These are phyloP conservation scores for Molossus alvarezi DNA, from an alignment of 2,797 vertebrate species.

Conservation along the genomic window DNA sequence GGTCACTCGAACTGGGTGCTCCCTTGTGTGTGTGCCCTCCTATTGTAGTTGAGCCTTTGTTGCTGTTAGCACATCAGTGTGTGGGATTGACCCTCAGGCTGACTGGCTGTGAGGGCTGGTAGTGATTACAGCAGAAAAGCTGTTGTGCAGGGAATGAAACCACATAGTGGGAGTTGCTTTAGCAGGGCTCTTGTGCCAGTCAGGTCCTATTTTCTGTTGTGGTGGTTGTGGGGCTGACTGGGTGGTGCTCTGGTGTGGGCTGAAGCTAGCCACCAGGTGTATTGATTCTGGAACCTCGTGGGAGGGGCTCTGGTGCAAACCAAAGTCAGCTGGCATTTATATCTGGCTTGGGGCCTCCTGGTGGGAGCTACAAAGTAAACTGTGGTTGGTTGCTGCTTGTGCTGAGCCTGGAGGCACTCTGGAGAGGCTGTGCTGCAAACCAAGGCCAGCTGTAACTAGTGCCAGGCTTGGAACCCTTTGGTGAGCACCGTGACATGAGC, in stretches of 20 bases:
- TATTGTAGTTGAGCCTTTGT: no score
- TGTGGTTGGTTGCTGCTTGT: no score
- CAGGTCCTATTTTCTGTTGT: not conserved
- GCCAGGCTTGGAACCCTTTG: no score
- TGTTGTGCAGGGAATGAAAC: not conserved
- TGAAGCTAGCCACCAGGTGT: not conserved
- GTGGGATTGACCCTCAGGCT: not conserved
- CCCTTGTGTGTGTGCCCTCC: no score
- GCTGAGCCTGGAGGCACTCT: no score
- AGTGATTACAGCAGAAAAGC: not conserved
- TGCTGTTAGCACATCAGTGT: not conserved
- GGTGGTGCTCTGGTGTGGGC: not conserved
- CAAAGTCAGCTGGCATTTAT: no score
- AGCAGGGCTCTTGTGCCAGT: not conserved
- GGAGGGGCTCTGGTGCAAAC: not conserved
- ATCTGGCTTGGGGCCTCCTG: no score
- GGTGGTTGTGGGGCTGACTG: not conserved
- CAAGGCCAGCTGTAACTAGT: no score
- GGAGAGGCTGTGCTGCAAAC: no score
- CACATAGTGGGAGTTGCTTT: not conserved
- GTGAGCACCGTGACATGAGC: not conserved
- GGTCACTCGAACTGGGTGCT: not conserved
- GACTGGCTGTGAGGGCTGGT: not conserved
- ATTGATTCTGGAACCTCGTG: not conserved
- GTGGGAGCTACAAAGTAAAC: no score